phyloP scores from a whole-genome alignment of 2,113 vertebrate species.

The Pycnonotus jocosus region DNA sequence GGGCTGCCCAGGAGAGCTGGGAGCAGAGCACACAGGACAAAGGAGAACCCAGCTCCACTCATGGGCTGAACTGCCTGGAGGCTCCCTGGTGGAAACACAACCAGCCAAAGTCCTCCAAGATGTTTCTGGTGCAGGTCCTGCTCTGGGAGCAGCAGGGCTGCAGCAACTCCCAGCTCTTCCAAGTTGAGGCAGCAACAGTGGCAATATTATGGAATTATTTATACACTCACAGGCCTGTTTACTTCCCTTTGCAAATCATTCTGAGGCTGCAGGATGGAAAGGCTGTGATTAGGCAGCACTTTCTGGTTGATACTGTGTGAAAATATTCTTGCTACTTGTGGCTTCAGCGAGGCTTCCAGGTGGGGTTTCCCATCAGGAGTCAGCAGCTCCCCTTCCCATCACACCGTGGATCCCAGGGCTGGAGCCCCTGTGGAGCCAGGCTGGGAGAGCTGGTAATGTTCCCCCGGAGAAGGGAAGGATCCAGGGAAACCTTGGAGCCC shows the following conservation, averaged over 20 bases:
- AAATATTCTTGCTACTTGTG: neutral
- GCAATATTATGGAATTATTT: neutral
- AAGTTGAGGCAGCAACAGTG: neutral
- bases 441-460: neutral
- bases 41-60: neutral
- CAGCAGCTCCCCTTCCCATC: neutral
- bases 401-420: neutral
- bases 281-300: neutral
- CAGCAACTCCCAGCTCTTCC: neutral
- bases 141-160: neutral
- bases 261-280: neutral
- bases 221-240: neutral
- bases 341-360: neutral
- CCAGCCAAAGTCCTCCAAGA: neutral
- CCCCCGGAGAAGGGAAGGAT: accelerated
- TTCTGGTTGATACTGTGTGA: neutral
- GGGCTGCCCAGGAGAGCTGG: neutral
- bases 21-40: neutral
- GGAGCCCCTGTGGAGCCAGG: neutral
- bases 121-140: neutral
- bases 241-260: neutral
- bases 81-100: neutral
- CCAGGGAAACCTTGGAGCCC: neutral
- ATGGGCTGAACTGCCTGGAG: neutral
- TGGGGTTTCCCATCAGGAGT: neutral